Percentiles rank a stretch among this genome's conserved stretches.
Evolutionary conservation across 2,113 vertebrate genomes (phyloP).

Genomic region (Lycaon pictus): DNA sequence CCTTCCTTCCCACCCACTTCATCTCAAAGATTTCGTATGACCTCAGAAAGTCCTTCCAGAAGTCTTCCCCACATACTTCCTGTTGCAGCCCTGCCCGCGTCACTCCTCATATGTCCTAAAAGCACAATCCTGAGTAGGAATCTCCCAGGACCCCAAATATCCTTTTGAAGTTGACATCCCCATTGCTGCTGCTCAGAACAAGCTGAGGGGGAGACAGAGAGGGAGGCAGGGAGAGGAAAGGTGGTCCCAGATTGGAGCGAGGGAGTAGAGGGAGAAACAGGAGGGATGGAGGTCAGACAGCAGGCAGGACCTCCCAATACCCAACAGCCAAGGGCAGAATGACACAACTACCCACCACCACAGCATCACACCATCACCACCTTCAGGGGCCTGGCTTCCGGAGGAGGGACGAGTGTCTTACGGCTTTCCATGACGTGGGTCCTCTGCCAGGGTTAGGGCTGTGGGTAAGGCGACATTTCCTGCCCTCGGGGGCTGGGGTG

Average conservation of each 20-base stretch:
- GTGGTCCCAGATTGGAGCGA: neutral
- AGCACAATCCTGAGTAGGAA: neutral
- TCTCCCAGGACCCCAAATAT: neutral
- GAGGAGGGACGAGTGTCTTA: neutral
- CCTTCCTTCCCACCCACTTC: neutral
- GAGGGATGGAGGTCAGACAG: neutral
- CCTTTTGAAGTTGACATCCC: neutral
- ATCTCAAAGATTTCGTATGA: neutral
- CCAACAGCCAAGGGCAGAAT: neutral
- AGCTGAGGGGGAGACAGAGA: neutral
- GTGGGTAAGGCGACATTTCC: slow-evolving; percentile 79
- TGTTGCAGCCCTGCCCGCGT: neutral
- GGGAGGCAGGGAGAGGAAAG: too few relatives aligned
- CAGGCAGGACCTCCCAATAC: slow-evolving; percentile 1
- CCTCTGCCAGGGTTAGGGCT: neutral
- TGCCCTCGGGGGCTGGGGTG: slow-evolving; percentile 54
- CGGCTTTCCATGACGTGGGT: slow-evolving; percentile 77
- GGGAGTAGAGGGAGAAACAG: neutral
- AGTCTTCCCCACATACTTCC: slow-evolving; percentile 51
- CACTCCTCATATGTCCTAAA: neutral
- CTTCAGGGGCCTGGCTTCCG: neutral
- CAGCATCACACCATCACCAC: neutral
- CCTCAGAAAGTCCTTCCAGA: slow-evolving; percentile 55
- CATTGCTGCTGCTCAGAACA: neutral
- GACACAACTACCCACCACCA: neutral